These are phyloP conservation scores for Phrynosoma blainvillii DNA, from an alignment of 2,113 vertebrate species.

Conservation along the genomic window DNA sequence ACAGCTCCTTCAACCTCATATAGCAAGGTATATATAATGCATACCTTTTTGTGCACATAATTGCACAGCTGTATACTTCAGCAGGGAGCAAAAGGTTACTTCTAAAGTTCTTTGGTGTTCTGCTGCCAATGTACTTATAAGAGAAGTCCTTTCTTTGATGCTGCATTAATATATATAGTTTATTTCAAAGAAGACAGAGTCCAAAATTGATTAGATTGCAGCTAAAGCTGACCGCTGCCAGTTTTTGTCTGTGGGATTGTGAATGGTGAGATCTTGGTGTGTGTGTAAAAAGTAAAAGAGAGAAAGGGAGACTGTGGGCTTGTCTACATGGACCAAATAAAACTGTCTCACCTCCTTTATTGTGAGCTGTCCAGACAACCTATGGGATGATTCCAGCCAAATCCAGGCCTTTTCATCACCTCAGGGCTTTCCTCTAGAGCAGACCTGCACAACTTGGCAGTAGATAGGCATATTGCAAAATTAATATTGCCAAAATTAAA, in stretches of 20 bases:
- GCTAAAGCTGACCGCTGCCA: background rate
- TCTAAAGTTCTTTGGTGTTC: background rate
- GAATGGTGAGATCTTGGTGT: background rate
- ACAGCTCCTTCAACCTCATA: conserved; percentile 17
- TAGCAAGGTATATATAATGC: background rate
- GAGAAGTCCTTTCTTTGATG: background rate
- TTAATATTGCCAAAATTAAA: too few species aligned
- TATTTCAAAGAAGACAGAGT: background rate
- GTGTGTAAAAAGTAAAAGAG: background rate
- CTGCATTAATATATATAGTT: background rate
- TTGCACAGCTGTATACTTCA: background rate
- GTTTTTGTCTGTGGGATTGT: background rate
- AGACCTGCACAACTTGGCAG: too few species aligned
- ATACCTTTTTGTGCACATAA: too few species aligned
- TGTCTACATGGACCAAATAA: background rate
- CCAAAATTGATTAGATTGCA: background rate
- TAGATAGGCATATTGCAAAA: too few species aligned
- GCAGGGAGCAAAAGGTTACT: background rate
- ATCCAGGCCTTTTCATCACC: too few species aligned
- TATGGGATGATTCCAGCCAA: too few species aligned
- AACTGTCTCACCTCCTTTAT: too few species aligned
- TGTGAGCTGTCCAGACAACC: too few species aligned
- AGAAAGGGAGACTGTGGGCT: background rate
- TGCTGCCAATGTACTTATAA: background rate
- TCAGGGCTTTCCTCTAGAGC: too few species aligned